A percentile compares a stretch with the other conserved stretches of the same genome.
Evolutionary conservation across 1,140 invertebrate species (phyloP).

Genomic region (Mizuhopecten yessoensis): DNA sequence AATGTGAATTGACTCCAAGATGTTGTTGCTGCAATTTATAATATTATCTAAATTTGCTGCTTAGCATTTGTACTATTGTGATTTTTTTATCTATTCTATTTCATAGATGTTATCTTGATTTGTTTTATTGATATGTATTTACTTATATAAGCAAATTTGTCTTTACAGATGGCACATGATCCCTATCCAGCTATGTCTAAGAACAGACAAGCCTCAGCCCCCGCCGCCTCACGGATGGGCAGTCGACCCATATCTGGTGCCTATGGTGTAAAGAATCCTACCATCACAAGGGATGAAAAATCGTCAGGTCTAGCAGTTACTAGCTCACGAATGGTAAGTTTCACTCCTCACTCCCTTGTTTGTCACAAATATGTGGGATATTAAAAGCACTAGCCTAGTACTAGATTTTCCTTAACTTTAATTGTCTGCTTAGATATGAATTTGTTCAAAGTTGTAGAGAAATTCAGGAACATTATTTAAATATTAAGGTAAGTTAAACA

Average conservation of each 20-base stretch:
- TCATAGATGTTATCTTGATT: too few relatives aligned
- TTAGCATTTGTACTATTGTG: too few relatives aligned
- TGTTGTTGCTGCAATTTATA: too few relatives aligned
- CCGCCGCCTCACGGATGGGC: conserved; percentile 65
- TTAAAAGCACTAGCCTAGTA: background rate
- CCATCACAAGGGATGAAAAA: conserved; percentile 75
- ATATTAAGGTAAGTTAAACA: too few relatives aligned
- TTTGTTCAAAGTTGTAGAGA: background rate
- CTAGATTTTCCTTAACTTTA: too few relatives aligned
- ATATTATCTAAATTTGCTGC: too few relatives aligned
- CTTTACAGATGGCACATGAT: conserved; percentile 48
- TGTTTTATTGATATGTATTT: too few relatives aligned
- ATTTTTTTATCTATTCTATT: too few relatives aligned
- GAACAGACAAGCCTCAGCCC: conserved; percentile 75
- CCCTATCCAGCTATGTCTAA: conserved; percentile 64
- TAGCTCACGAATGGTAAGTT: conserved; percentile 77
- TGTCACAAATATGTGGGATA: background rate
- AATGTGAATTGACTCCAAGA: too few relatives aligned
- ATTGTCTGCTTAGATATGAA: too few relatives aligned
- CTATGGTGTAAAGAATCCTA: conserved; percentile 68
- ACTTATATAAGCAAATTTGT: too few relatives aligned
- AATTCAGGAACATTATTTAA: background rate
- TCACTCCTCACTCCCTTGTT: background rate
- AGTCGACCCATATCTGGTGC: conserved; percentile 63
- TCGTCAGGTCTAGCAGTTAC: conserved; percentile 70